These are phyloP conservation scores for Nannoperca australis DNA, from an alignment of 2,797 vertebrate species.

Conservation along the genomic window DNA sequence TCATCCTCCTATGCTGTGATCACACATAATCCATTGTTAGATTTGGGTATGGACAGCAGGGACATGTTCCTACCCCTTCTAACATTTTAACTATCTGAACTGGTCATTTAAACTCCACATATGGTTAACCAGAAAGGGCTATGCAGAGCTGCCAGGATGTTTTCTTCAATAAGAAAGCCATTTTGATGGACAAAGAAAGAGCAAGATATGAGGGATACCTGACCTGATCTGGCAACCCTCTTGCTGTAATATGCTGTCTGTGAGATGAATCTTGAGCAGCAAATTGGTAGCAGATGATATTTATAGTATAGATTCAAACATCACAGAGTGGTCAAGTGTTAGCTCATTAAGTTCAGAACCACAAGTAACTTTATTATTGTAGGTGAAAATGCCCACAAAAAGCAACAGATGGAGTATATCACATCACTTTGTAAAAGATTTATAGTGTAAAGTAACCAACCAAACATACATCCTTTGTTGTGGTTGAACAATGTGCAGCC, in stretches of 20 bases:
- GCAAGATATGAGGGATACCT: background rate
- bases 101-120: background rate
- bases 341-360: background rate
- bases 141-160: background rate
- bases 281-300: background rate
- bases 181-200: background rate
- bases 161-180: background rate
- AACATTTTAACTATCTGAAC: background rate
- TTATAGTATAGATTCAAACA: background rate
- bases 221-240: background rate
- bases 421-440: background rate
- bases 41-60: background rate
- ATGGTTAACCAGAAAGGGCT: background rate
- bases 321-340: background rate
- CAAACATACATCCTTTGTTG: background rate
- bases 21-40: conserved; percentile 37
- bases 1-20: conserved; percentile 31
- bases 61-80: background rate
- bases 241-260: background rate
- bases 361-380: background rate
- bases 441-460: background rate
- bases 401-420: background rate
- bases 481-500: background rate
- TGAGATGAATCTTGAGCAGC: background rate
- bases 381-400: too few species aligned